Base-by-base conservation (phyloP, 2,797 vertebrate species). In the Kryptolebias ocellatus region DNA sequence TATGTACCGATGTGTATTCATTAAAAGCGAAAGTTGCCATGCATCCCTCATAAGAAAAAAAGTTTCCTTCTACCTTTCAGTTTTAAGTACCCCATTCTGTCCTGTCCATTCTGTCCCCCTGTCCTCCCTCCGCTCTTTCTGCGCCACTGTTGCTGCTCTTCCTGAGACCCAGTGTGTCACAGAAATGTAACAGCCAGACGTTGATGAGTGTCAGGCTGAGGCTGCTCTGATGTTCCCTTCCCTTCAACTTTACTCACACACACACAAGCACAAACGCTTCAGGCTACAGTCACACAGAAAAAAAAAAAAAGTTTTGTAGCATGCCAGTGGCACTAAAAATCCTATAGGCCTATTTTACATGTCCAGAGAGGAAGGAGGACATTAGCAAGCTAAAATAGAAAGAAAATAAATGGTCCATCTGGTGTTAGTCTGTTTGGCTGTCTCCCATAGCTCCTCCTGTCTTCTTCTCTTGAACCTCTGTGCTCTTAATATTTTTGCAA, bases 181-280 rank as follows among this genome's bases (percentile, higher is more conserved):
- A 85, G 81, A 90, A 91, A 91, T 86, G 83, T 87, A 91, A 87
- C 87, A 90, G 83, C 76, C 73, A 69, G 85, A 87, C 85, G 52
- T 78, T 90, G 91, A 92, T 75, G 86, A 65, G 76, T 90, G 89
- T 89, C 88, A 89, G 83, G 76, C 79, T 57, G 65, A 80, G 80
- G 64, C 81, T 80, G 72, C 84, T 71, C 76, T 61, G 58, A 79
- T 79, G 65, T 78, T 81, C 76, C 64, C 39, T 70, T 81, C 70
- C 67, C 67, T 83, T 81, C 72, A 81, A 58, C 69, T 83, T 79
- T 72, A 76, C 70, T 74, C 70, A 68, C 67, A 65, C 73, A 24
- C 20, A 58, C 63, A 74, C 63, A 69, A 70, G 72, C 73, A 73
- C 60, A 68, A 75, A 56, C 4, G 58, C 56, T 76, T 76, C 46